These are phyloP conservation scores for Riptortus pedestris DNA, from an alignment of 1,140 invertebrate genomes.

Conservation along the genomic window DNA sequence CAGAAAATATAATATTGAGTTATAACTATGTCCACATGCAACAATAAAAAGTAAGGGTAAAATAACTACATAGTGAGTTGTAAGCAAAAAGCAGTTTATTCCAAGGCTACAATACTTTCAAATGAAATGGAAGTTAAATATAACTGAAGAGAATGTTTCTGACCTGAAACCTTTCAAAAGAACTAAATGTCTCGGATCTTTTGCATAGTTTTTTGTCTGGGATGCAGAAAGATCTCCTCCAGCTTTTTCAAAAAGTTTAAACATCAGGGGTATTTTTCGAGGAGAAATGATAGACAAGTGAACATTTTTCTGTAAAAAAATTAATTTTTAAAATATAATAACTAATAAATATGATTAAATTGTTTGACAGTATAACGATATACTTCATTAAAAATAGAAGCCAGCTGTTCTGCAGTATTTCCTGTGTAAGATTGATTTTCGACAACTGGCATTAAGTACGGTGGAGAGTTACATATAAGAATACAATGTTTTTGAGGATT, in stretches of 20 bases:
- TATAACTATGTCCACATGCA: too few relatives aligned
- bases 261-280: slow-evolving; percentile 68
- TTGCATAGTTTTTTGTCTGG: slow-evolving; percentile 81
- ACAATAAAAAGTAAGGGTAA: too few relatives aligned
- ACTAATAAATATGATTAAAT: slow-evolving; percentile 25
- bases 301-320: slow-evolving; percentile 58
- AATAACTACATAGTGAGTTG: background rate
- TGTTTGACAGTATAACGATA: background rate
- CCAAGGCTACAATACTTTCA: background rate
- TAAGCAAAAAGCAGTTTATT: background rate
- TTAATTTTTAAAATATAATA: slow-evolving; percentile 23
- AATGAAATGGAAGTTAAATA: background rate
- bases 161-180: slow-evolving; percentile 62
- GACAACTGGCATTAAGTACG: slow-evolving; percentile 72
- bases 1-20: too few relatives aligned
- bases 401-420: slow-evolving; percentile 63
- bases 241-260: slow-evolving; percentile 70
- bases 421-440: slow-evolving; percentile 64
- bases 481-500: slow-evolving; percentile 66
- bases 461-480: slow-evolving; percentile 84
- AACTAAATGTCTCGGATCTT: slow-evolving; percentile 74
- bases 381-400: slow-evolving; percentile 59
- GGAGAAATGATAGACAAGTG: slow-evolving; percentile 81
- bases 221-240: slow-evolving; percentile 69
- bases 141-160: too few relatives aligned